Conservation (phyloP, 2,797 vertebrate species). For the Spinibarbus caldwelli region DNA sequence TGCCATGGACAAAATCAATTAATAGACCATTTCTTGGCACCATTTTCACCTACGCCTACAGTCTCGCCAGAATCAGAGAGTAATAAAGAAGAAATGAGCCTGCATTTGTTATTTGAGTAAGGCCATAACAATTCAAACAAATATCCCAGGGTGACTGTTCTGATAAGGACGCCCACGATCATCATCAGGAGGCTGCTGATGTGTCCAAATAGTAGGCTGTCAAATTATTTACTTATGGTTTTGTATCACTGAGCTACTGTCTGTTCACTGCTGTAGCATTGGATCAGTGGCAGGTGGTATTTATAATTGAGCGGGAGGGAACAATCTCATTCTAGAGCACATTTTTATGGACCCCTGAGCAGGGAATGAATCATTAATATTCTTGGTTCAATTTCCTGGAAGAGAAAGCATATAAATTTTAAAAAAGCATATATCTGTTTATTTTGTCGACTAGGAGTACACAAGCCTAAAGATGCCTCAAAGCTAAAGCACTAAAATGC, state of each 20-base stretch:
- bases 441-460: neutral
- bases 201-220: slow-evolving; percentile 12
- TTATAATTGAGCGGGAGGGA: slow-evolving; percentile 5
- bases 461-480: neutral
- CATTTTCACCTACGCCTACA: neutral
- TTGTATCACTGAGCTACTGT: slow-evolving; percentile 17
- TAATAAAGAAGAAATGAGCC: neutral
- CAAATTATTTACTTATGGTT: neutral
- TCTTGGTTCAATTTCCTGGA: neutral
- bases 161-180: neutral
- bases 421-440: neutral
- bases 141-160: neutral
- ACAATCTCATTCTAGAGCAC: neutral
- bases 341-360: neutral
- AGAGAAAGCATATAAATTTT: neutral
- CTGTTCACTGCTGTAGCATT: neutral
- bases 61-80: neutral
- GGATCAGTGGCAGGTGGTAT: slow-evolving; percentile 2
- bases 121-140: neutral
- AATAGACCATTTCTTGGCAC: neutral
- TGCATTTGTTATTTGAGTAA: neutral
- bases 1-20: neutral
- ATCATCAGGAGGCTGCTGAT: neutral
- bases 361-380: neutral
- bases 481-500: neutral